Base-by-base conservation (phyloP, 2,113 vertebrate species). In the Aegithalos caudatus region DNA sequence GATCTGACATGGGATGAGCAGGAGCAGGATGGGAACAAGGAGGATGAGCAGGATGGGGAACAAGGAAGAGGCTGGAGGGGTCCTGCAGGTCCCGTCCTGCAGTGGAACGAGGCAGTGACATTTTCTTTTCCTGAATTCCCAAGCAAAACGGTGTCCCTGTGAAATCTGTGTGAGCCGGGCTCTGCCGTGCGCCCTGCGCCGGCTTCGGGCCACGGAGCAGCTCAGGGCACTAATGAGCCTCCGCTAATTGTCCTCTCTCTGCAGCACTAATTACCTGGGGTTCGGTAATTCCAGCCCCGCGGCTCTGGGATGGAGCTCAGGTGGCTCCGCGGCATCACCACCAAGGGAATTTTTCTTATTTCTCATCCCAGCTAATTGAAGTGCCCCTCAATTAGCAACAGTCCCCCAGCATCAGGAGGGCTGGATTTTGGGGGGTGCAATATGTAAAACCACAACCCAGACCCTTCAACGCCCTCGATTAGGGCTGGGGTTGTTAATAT, bases 21-120 rank as follows among this genome's bases (percentile, higher is more conserved):
- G 31, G 45, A 37, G 14, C 33, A 29, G 51, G 51, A 3, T 31
- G 53, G 11, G 51, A 31, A 53, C 10, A 7, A 31, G 51, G 53
- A 31, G 53, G 11, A 54, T 8, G 20, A n/a, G 13, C 33, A n/a
- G 56, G 56, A 4, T n/a, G 35, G 37, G 42, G 53, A 35, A 7
- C 3, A 3, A 66, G 51, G 45, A 19, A 58, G 31, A 21, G 48
- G 57, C 44, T 14, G 70, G 35, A 31, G 27, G 1, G 35, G 11
- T 19, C 45, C 76, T 13, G 42, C 61, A 2, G 24, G 20, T 18
- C 64, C 44, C 10, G 7, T 22, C 29, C 69, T 27, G 40, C n/a
- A 1, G 0, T 0, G 12, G 6, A 22, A 17, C 0, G 4, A 61
- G n/a, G 40, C 54, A 6, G 7, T 0, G 33, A 8, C 47, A 0